Evolutionary conservation across 92 coral and sea anemone species (phyloP).

Genomic region (Pocillopora meandrina): DNA sequence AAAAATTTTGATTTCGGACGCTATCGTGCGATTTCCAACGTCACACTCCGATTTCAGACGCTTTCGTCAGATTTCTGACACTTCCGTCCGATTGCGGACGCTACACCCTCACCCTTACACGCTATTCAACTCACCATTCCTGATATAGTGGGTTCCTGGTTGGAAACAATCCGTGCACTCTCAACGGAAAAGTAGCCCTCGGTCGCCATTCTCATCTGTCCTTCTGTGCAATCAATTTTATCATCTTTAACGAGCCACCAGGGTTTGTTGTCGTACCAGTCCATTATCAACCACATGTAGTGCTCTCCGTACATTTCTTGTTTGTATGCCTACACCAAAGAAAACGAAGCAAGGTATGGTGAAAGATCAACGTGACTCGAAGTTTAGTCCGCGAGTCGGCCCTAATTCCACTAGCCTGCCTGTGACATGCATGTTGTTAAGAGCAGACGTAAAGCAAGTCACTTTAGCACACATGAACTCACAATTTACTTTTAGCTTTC

Average conservation of each 20-base stretch:
- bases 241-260: constrained; percentile 68
- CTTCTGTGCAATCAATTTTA: constrained; percentile 46
- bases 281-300: constrained; percentile 68
- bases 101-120: neutral
- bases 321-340: constrained; percentile 64
- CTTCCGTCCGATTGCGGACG: no score
- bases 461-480: no score
- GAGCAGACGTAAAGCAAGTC: no score
- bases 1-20: no score
- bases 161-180: constrained; percentile 40
- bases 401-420: no score
- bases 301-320: constrained; percentile 69
- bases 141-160: constrained; percentile 45
- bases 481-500: no score
- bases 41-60: no score
- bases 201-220: constrained; percentile 48
- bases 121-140: constrained; percentile 46
- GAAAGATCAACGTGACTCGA: no score
- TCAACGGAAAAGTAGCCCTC: constrained; percentile 73
- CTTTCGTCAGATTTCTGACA: no score
- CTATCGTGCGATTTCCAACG: no score
- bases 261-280: constrained; percentile 53
- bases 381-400: no score
- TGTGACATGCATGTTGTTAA: no score
- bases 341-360: neutral